A percentile compares a stretch with the other conserved stretches of the same genome.
These are phyloP conservation scores for Idris sp. DNA, from an alignment of 1,140 invertebrate species.

Conservation along the genomic window DNA sequence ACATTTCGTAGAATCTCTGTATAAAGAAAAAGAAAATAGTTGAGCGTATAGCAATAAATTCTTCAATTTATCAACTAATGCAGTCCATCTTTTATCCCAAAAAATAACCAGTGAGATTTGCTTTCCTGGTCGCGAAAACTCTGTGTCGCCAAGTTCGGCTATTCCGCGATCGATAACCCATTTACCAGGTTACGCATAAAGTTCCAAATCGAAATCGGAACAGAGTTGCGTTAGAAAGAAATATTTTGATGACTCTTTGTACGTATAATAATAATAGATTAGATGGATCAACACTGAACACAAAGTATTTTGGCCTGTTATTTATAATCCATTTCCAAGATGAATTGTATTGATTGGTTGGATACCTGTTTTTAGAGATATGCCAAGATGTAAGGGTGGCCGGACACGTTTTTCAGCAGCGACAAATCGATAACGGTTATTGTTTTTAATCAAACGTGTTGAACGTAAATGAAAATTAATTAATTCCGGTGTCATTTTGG, in stretches of 20 bases:
- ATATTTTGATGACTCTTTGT: constrained; percentile 14
- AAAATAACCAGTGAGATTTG: no score
- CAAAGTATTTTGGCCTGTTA: constrained; percentile 9
- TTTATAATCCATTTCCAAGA: constrained; percentile 38
- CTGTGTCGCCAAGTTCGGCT: constrained; percentile 16
- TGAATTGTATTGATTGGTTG: constrained; percentile 26
- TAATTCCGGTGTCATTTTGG: no score
- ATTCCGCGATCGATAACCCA: constrained; percentile 45
- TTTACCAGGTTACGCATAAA: constrained; percentile 47
- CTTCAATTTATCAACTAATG: no score
- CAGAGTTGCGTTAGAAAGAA: constrained; percentile 26
- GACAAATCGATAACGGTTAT: constrained; percentile 11
- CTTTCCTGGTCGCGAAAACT: no score
- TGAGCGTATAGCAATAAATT: no score
- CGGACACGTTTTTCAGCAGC: neutral
- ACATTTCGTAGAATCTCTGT: no score
- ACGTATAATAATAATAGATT: constrained; percentile 30
- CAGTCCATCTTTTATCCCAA: no score
- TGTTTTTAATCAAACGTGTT: constrained; percentile 35
- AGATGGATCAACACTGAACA: constrained; percentile 15
- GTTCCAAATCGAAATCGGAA: constrained; percentile 35
- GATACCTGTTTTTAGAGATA: constrained; percentile 20
- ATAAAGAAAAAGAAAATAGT: no score
- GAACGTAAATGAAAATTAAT: constrained; percentile 25
- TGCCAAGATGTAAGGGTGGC: constrained; percentile 11